Conservation (phyloP, 2,113 vertebrate genomes). For the Haliaeetus leucogaster region DNA sequence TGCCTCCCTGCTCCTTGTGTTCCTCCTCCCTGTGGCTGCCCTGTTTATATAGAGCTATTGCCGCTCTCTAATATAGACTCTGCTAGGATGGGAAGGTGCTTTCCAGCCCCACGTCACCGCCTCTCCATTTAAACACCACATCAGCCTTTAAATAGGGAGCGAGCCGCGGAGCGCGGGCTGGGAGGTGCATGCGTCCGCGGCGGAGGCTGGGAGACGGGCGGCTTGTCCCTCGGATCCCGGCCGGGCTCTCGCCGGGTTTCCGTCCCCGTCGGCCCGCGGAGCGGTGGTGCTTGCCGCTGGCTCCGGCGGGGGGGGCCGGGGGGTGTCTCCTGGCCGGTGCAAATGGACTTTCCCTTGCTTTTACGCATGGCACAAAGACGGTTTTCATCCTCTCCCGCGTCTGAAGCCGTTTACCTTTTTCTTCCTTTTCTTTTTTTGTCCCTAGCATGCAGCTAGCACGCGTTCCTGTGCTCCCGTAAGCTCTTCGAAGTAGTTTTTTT, state of each 20-base stretch:
- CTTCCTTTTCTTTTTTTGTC: background rate
- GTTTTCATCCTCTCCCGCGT: background rate
- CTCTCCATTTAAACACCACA: constrained; percentile 94
- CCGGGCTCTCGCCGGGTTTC: background rate
- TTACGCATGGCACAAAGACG: background rate
- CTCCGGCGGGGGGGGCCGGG: background rate
- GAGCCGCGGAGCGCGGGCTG: constrained; percentile 72
- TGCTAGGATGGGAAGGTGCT: constrained; percentile 96
- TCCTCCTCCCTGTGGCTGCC: constrained; percentile 88
- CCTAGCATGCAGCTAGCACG: background rate
- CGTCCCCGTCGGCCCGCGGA: background rate
- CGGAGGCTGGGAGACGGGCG: constrained; percentile 25
- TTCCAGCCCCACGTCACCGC: constrained; percentile 92
- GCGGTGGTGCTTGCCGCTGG: background rate
- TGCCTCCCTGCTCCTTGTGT: constrained; percentile 82
- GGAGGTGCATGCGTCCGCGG: constrained; percentile 74
- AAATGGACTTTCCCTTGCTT: background rate
- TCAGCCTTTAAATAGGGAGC: constrained; percentile 94
- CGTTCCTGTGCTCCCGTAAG: background rate
- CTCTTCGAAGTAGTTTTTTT: background rate
- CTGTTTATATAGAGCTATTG: constrained; percentile 96
- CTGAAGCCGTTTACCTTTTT: background rate
- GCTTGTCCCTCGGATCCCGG: background rate
- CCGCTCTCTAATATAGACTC: constrained; percentile 98
- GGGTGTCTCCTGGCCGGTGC: background rate